phyloP scores from a whole-genome alignment of 2,888 invertebrate species.

The Lochmaea crataegi region DNA sequence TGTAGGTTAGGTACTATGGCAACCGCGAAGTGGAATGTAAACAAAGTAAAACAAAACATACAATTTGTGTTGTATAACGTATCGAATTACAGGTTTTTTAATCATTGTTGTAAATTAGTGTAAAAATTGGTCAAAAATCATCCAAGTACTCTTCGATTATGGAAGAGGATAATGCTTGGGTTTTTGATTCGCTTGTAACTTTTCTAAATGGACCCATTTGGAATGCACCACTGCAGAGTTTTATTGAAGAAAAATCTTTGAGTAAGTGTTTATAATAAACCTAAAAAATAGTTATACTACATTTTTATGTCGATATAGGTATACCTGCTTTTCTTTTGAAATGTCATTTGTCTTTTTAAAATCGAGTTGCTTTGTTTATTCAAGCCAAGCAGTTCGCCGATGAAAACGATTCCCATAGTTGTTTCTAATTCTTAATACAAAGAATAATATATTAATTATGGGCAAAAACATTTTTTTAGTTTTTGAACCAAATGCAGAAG shows the following conservation, averaged over 20 bases:
- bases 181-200: constrained; percentile 90
- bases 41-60: constrained; percentile 1
- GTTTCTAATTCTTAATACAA: no score
- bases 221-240: constrained; percentile 90
- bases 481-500: constrained; percentile 82
- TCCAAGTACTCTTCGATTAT: constrained; percentile 26
- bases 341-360: no score
- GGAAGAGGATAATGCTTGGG: constrained; percentile 82
- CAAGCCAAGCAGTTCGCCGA: no score
- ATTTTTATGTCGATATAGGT: no score
- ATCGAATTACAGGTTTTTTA: background rate
- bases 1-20: background rate
- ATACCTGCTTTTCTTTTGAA: no score
- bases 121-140: constrained; percentile 35
- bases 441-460: no score
- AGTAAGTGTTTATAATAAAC: constrained; percentile 72
- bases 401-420: no score
- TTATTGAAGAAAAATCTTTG: constrained; percentile 92
- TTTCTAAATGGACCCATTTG: constrained; percentile 93
- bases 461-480: constrained; percentile 70
- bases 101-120: constrained; percentile 1
- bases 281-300: no score
- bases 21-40: background rate
- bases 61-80: background rate
- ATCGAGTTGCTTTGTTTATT: no score